phyloP scores from a whole-genome alignment of 2,797 vertebrate species.

The Coranthus polyacanthus region DNA sequence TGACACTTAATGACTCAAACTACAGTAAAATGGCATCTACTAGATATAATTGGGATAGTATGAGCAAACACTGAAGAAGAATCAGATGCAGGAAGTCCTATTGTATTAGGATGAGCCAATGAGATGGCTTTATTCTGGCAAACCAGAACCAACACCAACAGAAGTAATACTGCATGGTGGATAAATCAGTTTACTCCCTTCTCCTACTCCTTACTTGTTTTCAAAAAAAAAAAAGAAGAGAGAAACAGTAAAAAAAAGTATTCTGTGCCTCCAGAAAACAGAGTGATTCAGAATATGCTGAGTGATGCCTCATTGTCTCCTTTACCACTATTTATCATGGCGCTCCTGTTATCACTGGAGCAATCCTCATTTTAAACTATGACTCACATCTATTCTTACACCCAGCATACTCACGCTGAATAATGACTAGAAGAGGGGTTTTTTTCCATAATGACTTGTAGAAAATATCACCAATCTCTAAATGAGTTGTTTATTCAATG shows the following conservation, averaged over 20 bases:
- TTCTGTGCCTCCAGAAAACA: slow-evolving; percentile 37
- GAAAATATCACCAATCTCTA: slow-evolving; percentile 1
- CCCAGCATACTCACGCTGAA: slow-evolving; percentile 6
- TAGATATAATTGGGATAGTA: too few species aligned
- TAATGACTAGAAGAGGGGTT: not conserved
- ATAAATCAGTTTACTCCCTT: slow-evolving; percentile 32
- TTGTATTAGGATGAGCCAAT: slow-evolving; percentile 45
- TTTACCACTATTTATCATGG: slow-evolving; percentile 37
- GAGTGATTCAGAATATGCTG: slow-evolving; percentile 59
- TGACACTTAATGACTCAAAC: too few species aligned
- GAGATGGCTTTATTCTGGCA: slow-evolving; percentile 25
- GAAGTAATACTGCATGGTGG: too few species aligned
- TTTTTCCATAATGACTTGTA: not conserved
- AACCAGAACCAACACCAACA: too few species aligned
- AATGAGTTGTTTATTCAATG: not conserved
- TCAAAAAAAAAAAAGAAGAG: too few species aligned
- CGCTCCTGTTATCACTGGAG: slow-evolving; percentile 7
- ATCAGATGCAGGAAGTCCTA: slow-evolving; percentile 62
- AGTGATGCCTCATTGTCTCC: slow-evolving; percentile 52
- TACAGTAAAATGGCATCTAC: too few species aligned
- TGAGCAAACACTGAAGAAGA: slow-evolving; percentile 34
- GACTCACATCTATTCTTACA: slow-evolving; percentile 31
- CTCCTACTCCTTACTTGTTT: slow-evolving; percentile 12
- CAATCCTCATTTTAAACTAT: slow-evolving; percentile 39
- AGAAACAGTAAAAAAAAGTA: slow-evolving; percentile 24